These are phyloP conservation scores for Gerris buenoi DNA, from an alignment of 1,140 invertebrate genomes.

Conservation along the genomic window DNA sequence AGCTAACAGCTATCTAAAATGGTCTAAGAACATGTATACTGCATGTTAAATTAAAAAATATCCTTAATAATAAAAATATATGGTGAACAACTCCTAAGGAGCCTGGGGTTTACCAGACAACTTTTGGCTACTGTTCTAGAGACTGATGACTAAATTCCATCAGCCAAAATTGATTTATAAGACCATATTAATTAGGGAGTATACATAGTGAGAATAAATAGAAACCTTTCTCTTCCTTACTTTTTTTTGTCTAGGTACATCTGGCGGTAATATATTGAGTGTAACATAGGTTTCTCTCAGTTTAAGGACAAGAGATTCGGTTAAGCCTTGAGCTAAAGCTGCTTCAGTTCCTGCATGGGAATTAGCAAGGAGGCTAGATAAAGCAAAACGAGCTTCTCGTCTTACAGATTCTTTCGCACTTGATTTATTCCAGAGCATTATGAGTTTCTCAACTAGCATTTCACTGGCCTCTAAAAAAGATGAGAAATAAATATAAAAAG, in stretches of 20 bases:
- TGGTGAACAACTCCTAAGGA: too few species aligned
- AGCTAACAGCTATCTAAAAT: too few species aligned
- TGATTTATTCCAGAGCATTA: not conserved
- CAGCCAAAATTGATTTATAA: not conserved
- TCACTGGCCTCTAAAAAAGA: not conserved
- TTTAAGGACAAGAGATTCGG: constrained; percentile 4
- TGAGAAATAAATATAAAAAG: not conserved
- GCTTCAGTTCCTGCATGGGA: constrained; percentile 10
- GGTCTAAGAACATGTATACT: too few species aligned
- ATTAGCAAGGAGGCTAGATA: constrained; percentile 31
- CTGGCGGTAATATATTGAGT: constrained; percentile 34
- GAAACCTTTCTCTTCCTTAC: too few species aligned
- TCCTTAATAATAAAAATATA: too few species aligned
- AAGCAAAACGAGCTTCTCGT: not conserved
- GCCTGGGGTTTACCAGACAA: too few species aligned
- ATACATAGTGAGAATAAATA: not conserved
- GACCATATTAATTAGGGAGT: not conserved
- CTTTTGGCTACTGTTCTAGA: not conserved
- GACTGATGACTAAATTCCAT: not conserved
- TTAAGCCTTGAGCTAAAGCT: constrained; percentile 9
- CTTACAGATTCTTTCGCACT: not conserved
- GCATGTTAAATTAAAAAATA: too few species aligned
- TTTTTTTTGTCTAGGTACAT: constrained; percentile 26
- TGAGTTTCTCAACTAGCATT: not conserved
- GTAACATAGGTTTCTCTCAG: constrained; percentile 26